Base-by-base conservation (phyloP, 35 echinoderm and acorn worm genomes). In the Ophiothrix spiculata region DNA sequence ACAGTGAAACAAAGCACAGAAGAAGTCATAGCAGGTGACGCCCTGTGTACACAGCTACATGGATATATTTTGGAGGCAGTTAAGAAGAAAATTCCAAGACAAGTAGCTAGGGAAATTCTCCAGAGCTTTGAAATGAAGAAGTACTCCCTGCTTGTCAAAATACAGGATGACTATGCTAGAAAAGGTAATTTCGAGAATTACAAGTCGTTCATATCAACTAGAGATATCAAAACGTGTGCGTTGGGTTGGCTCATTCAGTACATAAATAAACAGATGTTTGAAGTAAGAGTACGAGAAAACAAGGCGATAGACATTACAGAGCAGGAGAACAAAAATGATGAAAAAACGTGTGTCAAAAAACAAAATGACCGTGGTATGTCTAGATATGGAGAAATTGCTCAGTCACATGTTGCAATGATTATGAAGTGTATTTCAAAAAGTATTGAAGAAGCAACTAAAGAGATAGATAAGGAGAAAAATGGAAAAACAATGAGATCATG, bases 181-280 rank as follows among this genome's bases (percentile, higher is more conserved):
- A 81, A 81, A 42, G 38, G 39, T 40, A 81, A 81, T 29, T 81
- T 81, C 38, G 29, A 81, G n/a, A 25, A 25, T 40, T 36, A 39
- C 29, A 29, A 12, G 42, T 6, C 42, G 36, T 21, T 81, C n/a
- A 81, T 39, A 81, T 81, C 32, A 42, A 54, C 4, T n/a, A n/a
- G n/a, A n/a, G 42, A 81, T 81, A 39, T 39, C 23, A 32, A 42
- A 54, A 25, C 15, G 38, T 81, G 38, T 25, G 79, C 79, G 38
- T 81, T 81, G 79, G 42, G 40, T 35, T 81, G 79, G 79, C 29
- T 81, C 38, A 81, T 39, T 32, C 79, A 10, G 79, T 81, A 81
- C 38, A 38, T 28, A 2, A 42, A 81, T n/a, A n/a, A n/a, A n/a
- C n/a, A n/a, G n/a, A n/a, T n/a, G n/a, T n/a, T n/a, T n/a, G n/a